Base-by-base conservation (phyloP, 2,113 vertebrate species). In the Polypterus senegalus region DNA sequence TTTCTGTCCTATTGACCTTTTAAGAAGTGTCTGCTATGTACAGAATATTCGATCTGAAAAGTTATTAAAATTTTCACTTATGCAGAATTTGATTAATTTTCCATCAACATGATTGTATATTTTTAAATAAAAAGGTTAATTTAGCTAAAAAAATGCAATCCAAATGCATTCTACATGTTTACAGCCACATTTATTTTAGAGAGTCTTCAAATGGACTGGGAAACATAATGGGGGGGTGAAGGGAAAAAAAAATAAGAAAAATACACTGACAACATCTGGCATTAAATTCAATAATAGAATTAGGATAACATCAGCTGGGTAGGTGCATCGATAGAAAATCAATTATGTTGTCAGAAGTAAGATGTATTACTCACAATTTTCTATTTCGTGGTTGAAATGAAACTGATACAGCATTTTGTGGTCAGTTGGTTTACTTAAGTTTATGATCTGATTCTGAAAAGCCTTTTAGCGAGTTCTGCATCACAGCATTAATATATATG, bases 321-420 rank as follows among this genome's bases (percentile, higher is more conserved):
- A 70, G 27, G 61, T 67, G 65, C 70, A 67, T 72, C 69, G 46
- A 75, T 72, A 69, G 66, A 74, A 75, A 72, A 74, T 75, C 73
- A 74, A 71, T 75, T 71, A 74, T 65, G 65, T 61, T 75, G 71
- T 74, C 71, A 70, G 68, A 71, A 69, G 59, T 61, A 66, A 66
- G 62, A 65, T 43, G 61, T 49, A 61, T 48, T 48, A 11, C 5
- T 27, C 11, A 53, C 53, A 2, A 59, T 58, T 59, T 58, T 69
- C 46, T 61, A 48, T 66, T 43, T 59, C 4, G 57, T 61, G 9
- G 46, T 44, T 53, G 8, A 56, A 48, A 61, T 54, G 52, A 66
- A 2, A 47, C 10, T 63, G 6, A 43, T 56, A 4, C 55, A 45
- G 54, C 9, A 57, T 47, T 7, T 49, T 61, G 10, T 5, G 9